Conservation (phyloP, 1,140 invertebrate genomes). For the Oryctes rhinoceros region DNA sequence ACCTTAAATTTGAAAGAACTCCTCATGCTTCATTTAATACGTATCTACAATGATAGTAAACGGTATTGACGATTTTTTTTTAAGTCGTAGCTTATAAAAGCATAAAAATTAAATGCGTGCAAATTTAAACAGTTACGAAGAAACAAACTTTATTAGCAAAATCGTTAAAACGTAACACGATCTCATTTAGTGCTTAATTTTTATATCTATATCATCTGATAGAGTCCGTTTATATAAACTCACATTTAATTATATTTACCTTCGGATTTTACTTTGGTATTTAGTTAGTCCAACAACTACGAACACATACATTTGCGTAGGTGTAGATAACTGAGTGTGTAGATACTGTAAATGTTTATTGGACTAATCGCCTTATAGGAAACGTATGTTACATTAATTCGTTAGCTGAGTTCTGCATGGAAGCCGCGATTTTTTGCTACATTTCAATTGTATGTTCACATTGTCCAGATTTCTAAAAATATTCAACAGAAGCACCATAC, state of each 20-base stretch:
- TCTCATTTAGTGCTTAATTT: constrained; percentile 1
- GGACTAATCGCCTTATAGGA: no score
- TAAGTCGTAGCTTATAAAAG: neutral
- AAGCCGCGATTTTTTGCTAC: no score
- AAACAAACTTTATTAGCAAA: neutral
- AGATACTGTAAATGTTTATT: neutral
- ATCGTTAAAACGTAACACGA: neutral
- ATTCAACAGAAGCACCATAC: no score
- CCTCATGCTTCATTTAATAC: neutral
- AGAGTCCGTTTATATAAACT: neutral
- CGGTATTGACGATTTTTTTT: neutral
- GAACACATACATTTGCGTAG: neutral
- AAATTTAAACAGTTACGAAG: neutral
- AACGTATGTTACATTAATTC: no score
- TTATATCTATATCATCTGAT: neutral
- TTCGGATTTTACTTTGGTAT: neutral
- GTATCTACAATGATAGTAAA: neutral
- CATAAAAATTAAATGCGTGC: neutral
- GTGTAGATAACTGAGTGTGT: neutral
- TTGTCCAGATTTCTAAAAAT: neutral
- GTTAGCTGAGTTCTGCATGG: no score
- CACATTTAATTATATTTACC: neutral
- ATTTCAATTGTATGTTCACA: no score
- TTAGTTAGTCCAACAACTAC: neutral
- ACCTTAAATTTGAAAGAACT: no score